phyloP scores from a whole-genome alignment of 2,888 invertebrate genomes.

The Euclidia mi region DNA sequence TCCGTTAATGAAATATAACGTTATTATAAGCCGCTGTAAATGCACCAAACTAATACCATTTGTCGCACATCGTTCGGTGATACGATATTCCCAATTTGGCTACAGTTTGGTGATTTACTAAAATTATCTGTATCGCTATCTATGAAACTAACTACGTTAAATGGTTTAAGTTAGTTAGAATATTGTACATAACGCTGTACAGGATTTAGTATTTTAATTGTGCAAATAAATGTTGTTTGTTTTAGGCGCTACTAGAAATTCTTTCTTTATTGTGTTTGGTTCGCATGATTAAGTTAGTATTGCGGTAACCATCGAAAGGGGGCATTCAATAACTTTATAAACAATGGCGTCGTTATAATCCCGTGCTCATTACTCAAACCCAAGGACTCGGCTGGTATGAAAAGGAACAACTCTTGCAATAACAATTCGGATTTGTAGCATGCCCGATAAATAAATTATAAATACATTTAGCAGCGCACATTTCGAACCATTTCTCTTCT shows the following conservation, averaged over 20 bases:
- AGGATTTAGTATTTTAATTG: constrained; percentile 21
- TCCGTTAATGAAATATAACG: neutral
- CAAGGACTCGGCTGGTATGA: constrained; percentile 53
- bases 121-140: constrained; percentile 46
- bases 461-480: constrained; percentile 87
- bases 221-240: constrained; percentile 1
- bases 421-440: constrained; percentile 84
- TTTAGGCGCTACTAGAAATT: neutral
- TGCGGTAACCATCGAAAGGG: neutral
- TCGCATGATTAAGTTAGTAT: neutral
- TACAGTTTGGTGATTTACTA: constrained; percentile 52
- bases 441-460: constrained; percentile 87
- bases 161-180: constrained; percentile 46
- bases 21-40: constrained; percentile 30
- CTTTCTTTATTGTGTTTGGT: neutral
- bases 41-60: constrained; percentile 40
- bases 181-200: constrained; percentile 35
- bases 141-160: constrained; percentile 42
- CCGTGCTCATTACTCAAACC: constrained; percentile 65
- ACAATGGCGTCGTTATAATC: constrained; percentile 40
- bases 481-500: constrained; percentile 88
- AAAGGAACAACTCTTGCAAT: constrained; percentile 73
- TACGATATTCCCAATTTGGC: constrained; percentile 49
- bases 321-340: constrained; percentile 19
- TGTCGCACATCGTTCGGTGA: constrained; percentile 44